Evolutionary conservation across 2,113 vertebrate species (phyloP).

Genomic region (Illadopsis cleaveri): DNA sequence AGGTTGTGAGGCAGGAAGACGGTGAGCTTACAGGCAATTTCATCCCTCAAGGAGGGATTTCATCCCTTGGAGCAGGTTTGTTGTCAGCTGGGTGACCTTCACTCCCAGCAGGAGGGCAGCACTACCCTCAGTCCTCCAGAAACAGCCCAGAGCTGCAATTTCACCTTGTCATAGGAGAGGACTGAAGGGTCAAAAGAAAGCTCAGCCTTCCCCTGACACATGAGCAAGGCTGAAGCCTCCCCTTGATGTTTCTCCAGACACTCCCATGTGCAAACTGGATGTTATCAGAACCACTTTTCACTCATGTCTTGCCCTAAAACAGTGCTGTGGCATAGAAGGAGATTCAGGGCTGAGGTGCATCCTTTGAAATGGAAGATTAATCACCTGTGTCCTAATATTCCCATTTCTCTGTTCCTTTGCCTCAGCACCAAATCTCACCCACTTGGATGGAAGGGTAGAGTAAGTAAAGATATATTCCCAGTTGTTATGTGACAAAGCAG

Average conservation of each 20-base stretch:
- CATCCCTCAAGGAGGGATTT: neutral
- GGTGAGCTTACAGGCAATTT: neutral
- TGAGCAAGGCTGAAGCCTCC: neutral
- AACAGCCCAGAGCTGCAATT: neutral
- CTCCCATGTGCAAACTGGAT: neutral
- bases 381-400: neutral
- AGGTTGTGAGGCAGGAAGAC: neutral
- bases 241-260: neutral
- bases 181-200: neutral
- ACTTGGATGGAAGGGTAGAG: neutral
- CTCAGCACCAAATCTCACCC: neutral
- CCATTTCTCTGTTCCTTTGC: neutral
- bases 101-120: neutral
- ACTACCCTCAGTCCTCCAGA: neutral
- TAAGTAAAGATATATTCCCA: neutral
- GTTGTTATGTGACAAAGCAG: neutral
- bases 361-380: neutral
- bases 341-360: neutral
- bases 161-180: neutral
- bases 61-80: neutral
- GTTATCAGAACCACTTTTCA: neutral
- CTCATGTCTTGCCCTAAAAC: neutral
- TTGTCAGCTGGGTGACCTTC: neutral
- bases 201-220: neutral
- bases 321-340: neutral